These are phyloP conservation scores for Hirtodrosophila duncani DNA, from an alignment of 2,888 invertebrate species.

Conservation along the genomic window DNA sequence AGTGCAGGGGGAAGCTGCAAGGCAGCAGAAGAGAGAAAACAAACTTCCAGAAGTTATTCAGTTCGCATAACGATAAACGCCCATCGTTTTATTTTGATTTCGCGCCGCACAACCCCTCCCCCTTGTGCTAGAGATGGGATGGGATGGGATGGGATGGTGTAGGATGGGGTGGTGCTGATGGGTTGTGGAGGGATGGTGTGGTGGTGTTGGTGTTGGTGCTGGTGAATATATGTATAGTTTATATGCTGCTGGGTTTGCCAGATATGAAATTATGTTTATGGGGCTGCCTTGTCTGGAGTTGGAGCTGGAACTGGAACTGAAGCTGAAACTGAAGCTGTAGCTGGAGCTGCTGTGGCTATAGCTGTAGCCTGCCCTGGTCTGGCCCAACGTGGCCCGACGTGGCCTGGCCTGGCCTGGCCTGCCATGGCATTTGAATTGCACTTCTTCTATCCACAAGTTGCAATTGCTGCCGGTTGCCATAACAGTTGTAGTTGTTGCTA, in stretches of 20 bases:
- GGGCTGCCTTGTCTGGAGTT: constrained; percentile 3
- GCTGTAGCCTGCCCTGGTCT: constrained; percentile 8
- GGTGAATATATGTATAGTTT: constrained; percentile 46
- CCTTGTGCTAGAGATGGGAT: too few species aligned
- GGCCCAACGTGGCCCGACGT: constrained; percentile 1
- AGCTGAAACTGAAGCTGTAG: too few species aligned
- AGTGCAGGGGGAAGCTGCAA: constrained; percentile 6
- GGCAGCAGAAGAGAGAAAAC: constrained; percentile 42
- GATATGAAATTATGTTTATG: constrained; percentile 72
- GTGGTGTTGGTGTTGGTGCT: too few species aligned
- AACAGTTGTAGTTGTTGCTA: constrained; percentile 8
- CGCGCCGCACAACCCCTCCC: constrained; percentile 31
- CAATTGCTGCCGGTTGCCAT: constrained; percentile 48
- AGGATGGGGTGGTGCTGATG: too few species aligned
- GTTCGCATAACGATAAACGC: constrained; percentile 74
- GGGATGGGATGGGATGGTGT: too few species aligned
- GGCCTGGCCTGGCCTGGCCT: constrained; percentile 5
- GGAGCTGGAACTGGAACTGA: constrained; percentile 7
- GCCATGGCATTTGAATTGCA: constrained; percentile 61
- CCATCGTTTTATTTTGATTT: constrained; percentile 71
- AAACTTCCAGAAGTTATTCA: constrained; percentile 75
- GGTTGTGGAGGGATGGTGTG: too few species aligned
- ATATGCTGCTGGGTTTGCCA: constrained; percentile 61
- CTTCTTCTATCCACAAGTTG: constrained; percentile 62
- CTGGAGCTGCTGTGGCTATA: constrained; percentile 12